Evolutionary conservation across 2,113 vertebrate species (phyloP).

Genomic region (Gallinago paraguaiae): DNA sequence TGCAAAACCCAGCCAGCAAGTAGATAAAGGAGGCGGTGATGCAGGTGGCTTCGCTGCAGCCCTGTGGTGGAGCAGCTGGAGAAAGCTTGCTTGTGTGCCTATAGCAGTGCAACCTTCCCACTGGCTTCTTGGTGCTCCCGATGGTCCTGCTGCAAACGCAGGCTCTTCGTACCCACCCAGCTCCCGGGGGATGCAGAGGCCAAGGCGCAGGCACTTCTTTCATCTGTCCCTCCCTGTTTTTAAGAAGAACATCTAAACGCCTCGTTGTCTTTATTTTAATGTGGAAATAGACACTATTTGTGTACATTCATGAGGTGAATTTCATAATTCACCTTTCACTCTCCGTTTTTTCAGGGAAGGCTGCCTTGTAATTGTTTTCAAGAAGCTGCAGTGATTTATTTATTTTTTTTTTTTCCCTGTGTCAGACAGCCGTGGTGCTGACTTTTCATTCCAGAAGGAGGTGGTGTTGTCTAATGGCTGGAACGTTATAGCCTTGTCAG

Average conservation of each 20-base stretch:
- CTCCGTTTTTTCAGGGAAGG: background rate
- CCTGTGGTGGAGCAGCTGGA: fast-evolving
- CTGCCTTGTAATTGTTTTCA: background rate
- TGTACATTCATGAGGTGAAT: background rate
- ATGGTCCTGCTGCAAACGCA: fast-evolving
- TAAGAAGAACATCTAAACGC: background rate
- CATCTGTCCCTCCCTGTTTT: background rate
- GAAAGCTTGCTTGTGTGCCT: fast-evolving
- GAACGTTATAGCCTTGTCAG: background rate
- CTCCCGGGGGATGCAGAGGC: background rate
- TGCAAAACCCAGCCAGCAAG: background rate
- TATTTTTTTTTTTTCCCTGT: fast-evolving
- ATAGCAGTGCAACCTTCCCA: background rate
- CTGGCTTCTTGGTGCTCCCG: fast-evolving
- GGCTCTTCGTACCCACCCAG: background rate
- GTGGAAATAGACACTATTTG: background rate
- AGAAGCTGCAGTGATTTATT: background rate
- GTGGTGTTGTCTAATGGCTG: constrained; percentile 31
- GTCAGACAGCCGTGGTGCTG: background rate
- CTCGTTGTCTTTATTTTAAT: background rate
- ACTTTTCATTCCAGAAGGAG: constrained; percentile 31
- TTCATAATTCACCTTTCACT: background rate
- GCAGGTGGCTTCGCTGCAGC: fast-evolving
- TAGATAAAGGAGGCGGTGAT: too few relatives aligned
- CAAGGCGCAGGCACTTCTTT: background rate